phyloP scores from a whole-genome alignment of 2,113 vertebrate species.

The Oreocharis arfaki region DNA sequence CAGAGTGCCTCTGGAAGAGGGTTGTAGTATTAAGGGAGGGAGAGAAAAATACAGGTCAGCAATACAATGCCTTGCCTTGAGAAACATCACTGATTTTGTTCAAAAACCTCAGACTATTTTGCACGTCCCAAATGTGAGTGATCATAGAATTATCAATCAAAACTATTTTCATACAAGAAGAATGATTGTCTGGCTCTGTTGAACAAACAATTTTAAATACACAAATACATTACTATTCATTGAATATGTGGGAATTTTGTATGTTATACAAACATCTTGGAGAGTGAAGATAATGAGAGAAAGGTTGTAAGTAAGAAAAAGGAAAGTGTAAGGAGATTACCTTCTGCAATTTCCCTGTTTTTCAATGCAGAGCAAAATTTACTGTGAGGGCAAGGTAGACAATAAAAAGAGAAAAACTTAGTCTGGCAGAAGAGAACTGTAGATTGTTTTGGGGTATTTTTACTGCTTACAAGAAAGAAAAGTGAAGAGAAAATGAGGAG shows the following conservation, averaged over 20 bases:
- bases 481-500: not conserved
- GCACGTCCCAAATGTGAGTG: not conserved
- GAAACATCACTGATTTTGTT: not conserved
- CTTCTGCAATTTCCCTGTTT: not conserved
- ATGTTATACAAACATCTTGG: not conserved
- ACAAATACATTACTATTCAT: not conserved
- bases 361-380: not conserved
- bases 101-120: not conserved
- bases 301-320: not conserved
- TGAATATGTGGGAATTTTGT: not conserved
- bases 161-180: not conserved
- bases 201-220: not conserved
- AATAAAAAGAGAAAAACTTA: not conserved
- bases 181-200: not conserved
- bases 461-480: not conserved
- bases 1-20: not conserved
- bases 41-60: not conserved
- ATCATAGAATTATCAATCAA: not conserved
- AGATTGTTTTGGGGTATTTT: not conserved
- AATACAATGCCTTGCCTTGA: not conserved
- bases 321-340: not conserved
- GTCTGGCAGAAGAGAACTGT: not conserved
- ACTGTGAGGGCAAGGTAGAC: not conserved
- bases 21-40: not conserved
- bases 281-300: not conserved